Evolutionary conservation across 1,140 invertebrate species (phyloP).

Genomic region (Magallana gigas): DNA sequence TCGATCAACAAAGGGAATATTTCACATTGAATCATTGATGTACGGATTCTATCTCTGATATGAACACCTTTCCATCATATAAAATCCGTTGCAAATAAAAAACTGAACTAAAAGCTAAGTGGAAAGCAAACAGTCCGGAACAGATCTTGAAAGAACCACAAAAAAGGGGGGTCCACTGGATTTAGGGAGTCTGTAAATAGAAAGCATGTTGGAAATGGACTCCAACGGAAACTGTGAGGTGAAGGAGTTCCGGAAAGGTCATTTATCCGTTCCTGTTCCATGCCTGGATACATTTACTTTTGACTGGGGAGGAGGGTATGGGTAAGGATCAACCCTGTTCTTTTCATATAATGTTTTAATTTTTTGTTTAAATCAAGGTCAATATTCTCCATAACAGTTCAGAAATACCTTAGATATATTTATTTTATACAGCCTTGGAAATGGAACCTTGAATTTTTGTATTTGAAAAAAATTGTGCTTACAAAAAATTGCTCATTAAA

Average conservation of each 20-base stretch:
- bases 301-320: conserved; percentile 22
- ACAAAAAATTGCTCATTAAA: no score
- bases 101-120: conserved; percentile 19
- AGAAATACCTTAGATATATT: background rate
- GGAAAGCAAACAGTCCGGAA: conserved; percentile 26
- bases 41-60: conserved; percentile 5
- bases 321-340: background rate
- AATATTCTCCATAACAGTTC: background rate
- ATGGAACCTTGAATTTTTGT: no score
- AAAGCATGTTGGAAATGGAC: background rate
- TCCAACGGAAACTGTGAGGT: background rate
- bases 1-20: conserved; percentile 17
- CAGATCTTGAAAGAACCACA: background rate
- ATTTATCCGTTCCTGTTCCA: background rate
- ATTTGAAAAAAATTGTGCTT: no score
- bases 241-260: background rate
- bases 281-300: background rate
- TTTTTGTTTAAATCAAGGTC: background rate
- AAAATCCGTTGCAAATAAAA: conserved; percentile 19
- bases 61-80: conserved; percentile 19
- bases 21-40: conserved; percentile 7
- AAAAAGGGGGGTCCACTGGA: background rate
- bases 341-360: background rate
- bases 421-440: no score
- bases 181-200: background rate